phyloP scores from a whole-genome alignment of 2,888 invertebrate genomes.

The Drosophila stalkeri region DNA sequence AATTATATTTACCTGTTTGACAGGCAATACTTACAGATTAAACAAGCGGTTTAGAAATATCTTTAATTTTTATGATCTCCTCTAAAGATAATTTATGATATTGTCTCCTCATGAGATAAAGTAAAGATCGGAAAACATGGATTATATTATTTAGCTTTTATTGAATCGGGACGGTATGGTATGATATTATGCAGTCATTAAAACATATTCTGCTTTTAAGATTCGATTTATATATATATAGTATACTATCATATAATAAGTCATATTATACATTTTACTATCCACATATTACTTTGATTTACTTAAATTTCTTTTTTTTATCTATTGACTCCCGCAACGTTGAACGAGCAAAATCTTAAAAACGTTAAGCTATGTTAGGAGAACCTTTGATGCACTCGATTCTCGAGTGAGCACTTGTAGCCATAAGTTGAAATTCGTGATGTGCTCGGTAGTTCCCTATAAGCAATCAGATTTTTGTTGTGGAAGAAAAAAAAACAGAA shows the following conservation, averaged over 20 bases:
- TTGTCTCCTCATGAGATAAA: no score
- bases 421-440: slow-evolving; percentile 50
- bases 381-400: slow-evolving; percentile 40
- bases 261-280: not conserved
- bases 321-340: not conserved
- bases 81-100: no score
- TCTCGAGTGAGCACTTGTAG: slow-evolving; percentile 39
- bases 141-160: no score
- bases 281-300: not conserved
- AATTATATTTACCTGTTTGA: no score
- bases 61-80: no score
- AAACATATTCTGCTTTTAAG: no score
- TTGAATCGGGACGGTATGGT: no score
- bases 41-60: no score
- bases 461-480: slow-evolving; percentile 14
- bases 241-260: not conserved
- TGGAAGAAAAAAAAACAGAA: slow-evolving; percentile 1
- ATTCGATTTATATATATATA: no score
- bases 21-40: no score
- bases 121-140: no score
- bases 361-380: slow-evolving; percentile 15
- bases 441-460: slow-evolving; percentile 21
- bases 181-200: no score
- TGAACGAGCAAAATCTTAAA: not conserved
- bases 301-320: slow-evolving; percentile 3